Evolutionary conservation across 2,797 vertebrate genomes (phyloP).

Genomic region (Syngnathus rostellatus): DNA sequence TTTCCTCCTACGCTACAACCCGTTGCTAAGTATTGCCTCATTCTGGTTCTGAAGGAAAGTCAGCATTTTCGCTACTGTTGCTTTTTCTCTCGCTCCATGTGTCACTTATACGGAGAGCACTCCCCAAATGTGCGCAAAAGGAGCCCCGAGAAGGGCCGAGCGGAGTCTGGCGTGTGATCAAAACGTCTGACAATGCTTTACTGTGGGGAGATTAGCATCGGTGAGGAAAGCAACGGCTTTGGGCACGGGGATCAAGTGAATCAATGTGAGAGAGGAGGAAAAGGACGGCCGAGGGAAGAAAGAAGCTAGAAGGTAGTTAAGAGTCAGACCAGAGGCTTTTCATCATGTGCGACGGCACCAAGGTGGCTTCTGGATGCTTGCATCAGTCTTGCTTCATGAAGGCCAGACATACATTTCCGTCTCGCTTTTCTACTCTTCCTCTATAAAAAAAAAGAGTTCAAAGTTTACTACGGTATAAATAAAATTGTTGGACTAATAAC

Average conservation of each 20-base stretch:
- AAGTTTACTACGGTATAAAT: background rate
- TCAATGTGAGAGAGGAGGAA: constrained; percentile 28
- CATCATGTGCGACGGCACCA: constrained; percentile 5
- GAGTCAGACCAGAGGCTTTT: constrained; percentile 6
- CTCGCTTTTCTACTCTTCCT: background rate
- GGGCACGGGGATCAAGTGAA: constrained; percentile 29
- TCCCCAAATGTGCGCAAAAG: background rate
- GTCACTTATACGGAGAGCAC: background rate
- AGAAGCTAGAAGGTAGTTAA: constrained; percentile 2
- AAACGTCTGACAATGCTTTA: constrained; percentile 46
- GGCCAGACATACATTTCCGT: background rate
- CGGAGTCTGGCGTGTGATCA: constrained; percentile 43
- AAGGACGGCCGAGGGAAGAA: constrained; percentile 5
- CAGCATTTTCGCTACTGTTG: background rate
- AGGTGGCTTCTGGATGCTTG: background rate
- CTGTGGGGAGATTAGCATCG: constrained; percentile 45
- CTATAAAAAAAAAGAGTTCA: background rate
- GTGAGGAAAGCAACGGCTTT: constrained; percentile 17
- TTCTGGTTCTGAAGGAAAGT: background rate
- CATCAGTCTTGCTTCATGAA: constrained; percentile 6
- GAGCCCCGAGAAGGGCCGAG: background rate
- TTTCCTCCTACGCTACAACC: background rate
- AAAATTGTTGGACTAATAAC: background rate
- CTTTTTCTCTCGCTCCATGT: background rate
- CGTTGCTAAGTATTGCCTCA: constrained; percentile 3